Conservation (phyloP, 2,888 invertebrate genomes). For the Apotomis capreana region DNA sequence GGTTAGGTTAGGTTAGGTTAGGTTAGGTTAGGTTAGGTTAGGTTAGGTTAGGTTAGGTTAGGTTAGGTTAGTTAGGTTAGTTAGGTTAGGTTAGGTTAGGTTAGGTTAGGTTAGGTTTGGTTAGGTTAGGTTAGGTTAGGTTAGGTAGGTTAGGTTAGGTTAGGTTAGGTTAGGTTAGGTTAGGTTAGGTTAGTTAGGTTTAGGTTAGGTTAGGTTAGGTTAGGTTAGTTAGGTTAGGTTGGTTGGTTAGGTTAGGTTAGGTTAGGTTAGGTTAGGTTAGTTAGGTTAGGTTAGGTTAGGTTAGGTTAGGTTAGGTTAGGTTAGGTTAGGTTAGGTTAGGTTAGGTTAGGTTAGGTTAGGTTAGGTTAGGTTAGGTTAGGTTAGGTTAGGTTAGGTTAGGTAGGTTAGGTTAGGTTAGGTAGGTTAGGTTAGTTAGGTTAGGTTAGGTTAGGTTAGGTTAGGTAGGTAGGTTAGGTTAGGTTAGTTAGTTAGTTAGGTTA, state of each 20-base stretch:
- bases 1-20: too few species aligned
- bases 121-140: slow-evolving; percentile 42
- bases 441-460: too few species aligned
- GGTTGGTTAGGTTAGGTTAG: slow-evolving; percentile 25
- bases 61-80: slow-evolving; percentile 43
- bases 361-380: slow-evolving; percentile 39
- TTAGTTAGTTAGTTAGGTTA: slow-evolving; percentile 16
- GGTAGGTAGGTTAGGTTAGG: too few species aligned
- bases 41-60: slow-evolving; percentile 46
- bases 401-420: too few species aligned
- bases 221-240: too few species aligned
- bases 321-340: slow-evolving; percentile 31
- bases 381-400: too few species aligned
- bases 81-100: slow-evolving; percentile 42
- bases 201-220: too few species aligned
- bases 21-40: slow-evolving; percentile 46
- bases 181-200: slow-evolving; percentile 40
- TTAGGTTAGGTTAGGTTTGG: slow-evolving; percentile 40
- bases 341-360: slow-evolving; percentile 38
- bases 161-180: slow-evolving; percentile 37
- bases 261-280: slow-evolving; percentile 14
- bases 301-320: slow-evolving; percentile 1
- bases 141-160: too few species aligned
- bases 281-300: slow-evolving; percentile 3
- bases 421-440: too few species aligned